These are phyloP conservation scores for Margarornis squamiger DNA, from an alignment of 2,797 vertebrate species.

Conservation along the genomic window DNA sequence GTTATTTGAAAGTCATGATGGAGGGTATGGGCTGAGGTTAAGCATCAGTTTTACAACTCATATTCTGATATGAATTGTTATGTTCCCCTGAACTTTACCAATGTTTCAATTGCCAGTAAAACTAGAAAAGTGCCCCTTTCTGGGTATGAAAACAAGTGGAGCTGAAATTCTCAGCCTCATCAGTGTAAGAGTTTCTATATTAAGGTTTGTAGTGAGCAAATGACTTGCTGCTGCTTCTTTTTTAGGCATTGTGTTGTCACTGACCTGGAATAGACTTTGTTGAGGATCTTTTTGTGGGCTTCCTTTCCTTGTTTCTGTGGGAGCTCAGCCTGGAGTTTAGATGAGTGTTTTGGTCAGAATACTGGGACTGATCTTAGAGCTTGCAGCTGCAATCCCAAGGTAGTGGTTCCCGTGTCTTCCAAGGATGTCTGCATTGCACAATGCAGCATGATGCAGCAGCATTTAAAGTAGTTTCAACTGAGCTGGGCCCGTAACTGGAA, in stretches of 20 bases:
- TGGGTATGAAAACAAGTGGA: not conserved
- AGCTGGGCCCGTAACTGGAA: not conserved
- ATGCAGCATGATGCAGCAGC: constrained; percentile 42
- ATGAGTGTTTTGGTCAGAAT: not conserved
- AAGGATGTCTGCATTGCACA: constrained; percentile 27
- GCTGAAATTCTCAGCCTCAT: not conserved
- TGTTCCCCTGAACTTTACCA: not conserved
- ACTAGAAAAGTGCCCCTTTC: not conserved
- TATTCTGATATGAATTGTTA: not conserved
- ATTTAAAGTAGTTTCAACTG: not conserved
- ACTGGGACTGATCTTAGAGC: not conserved
- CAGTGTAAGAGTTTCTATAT: not conserved
- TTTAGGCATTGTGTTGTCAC: not conserved
- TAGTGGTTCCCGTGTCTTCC: not conserved
- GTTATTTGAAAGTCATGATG: not conserved
- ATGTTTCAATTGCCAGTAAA: not conserved
- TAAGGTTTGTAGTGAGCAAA: not conserved
- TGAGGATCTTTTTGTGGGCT: not conserved
- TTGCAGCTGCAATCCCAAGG: not conserved
- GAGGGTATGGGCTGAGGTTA: not conserved
- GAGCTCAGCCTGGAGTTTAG: not conserved
- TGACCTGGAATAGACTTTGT: not conserved
- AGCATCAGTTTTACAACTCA: not conserved
- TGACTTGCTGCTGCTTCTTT: not conserved
- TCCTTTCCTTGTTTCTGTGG: not conserved